These are phyloP conservation scores for Nibea coibor DNA, from an alignment of 2,113 vertebrate species.

Conservation along the genomic window DNA sequence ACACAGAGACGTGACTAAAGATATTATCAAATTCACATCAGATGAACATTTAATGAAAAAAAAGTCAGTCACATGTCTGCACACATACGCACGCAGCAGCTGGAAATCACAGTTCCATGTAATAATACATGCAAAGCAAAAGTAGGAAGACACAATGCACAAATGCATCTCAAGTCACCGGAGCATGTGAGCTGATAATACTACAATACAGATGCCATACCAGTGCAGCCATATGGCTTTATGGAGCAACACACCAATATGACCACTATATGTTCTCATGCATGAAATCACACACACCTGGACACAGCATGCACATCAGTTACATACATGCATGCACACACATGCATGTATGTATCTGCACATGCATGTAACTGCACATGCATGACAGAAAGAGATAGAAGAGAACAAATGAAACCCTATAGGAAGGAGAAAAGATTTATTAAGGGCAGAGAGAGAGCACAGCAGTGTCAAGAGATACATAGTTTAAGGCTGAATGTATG, in stretches of 20 bases:
- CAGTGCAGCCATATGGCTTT: constrained; percentile 43
- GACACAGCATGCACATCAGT: constrained; percentile 33
- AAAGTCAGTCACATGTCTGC: not conserved
- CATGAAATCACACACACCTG: constrained; percentile 64
- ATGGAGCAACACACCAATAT: constrained; percentile 49
- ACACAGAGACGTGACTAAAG: not conserved
- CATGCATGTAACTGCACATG: too few species aligned
- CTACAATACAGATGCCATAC: constrained; percentile 38
- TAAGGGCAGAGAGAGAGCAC: not conserved
- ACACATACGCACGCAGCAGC: not conserved
- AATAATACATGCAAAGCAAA: not conserved
- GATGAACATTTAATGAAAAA: not conserved
- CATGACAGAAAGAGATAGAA: not conserved
- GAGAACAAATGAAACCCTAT: not conserved
- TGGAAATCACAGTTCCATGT: not conserved
- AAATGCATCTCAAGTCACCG: constrained; percentile 8
- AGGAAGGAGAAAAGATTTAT: constrained; percentile 17
- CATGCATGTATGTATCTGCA: too few species aligned
- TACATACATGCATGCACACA: constrained; percentile 30
- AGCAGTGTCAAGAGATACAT: constrained; percentile 9
- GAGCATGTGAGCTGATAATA: constrained; percentile 41
- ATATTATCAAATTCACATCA: not conserved
- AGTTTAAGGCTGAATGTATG: constrained; percentile 6
- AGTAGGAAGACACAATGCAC: not conserved
- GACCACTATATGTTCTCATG: constrained; percentile 46